A percentile compares a stretch with the other conserved stretches of the same genome.
Evolutionary conservation across 2,888 invertebrate genomes (phyloP).

Genomic region (Hydrotaea diabolus): DNA sequence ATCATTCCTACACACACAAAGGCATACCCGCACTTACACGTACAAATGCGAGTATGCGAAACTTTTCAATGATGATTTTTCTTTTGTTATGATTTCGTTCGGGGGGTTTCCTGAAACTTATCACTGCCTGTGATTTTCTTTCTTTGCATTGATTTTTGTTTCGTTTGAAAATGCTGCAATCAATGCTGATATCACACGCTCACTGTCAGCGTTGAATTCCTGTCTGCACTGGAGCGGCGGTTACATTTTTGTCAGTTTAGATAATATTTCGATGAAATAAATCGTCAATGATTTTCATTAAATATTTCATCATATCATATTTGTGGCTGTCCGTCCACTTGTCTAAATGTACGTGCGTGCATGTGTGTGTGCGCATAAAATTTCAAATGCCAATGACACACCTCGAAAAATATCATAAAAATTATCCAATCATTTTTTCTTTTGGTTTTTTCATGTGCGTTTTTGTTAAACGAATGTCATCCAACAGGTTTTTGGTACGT

Average conservation of each 20-base stretch:
- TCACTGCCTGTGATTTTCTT: slow-evolving; percentile 15
- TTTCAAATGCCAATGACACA: slow-evolving; percentile 63
- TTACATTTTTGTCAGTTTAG: slow-evolving; percentile 22
- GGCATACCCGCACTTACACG: neutral
- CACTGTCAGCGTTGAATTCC: neutral
- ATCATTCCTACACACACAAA: slow-evolving; percentile 12
- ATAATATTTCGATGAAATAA: neutral
- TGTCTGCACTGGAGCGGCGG: neutral
- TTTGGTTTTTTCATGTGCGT: neutral
- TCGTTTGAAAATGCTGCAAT: neutral
- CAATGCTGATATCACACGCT: neutral
- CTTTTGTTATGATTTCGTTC: neutral
- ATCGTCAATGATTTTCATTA: neutral
- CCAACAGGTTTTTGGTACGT: slow-evolving; percentile 14
- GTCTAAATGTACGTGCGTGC: slow-evolving; percentile 40
- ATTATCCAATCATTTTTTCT: slow-evolving; percentile 38
- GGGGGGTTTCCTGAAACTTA: neutral
- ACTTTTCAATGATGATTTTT: neutral
- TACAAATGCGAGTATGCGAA: neutral
- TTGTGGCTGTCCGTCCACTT: neutral
- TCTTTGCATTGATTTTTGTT: neutral
- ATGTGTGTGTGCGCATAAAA: slow-evolving; percentile 38
- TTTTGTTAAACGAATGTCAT: slow-evolving; percentile 29
- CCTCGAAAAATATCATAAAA: slow-evolving; percentile 51
- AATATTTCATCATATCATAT: slow-evolving; percentile 24